Evolutionary conservation across 2,113 vertebrate species (phyloP).

Genomic region (Pseudorasbora parva): DNA sequence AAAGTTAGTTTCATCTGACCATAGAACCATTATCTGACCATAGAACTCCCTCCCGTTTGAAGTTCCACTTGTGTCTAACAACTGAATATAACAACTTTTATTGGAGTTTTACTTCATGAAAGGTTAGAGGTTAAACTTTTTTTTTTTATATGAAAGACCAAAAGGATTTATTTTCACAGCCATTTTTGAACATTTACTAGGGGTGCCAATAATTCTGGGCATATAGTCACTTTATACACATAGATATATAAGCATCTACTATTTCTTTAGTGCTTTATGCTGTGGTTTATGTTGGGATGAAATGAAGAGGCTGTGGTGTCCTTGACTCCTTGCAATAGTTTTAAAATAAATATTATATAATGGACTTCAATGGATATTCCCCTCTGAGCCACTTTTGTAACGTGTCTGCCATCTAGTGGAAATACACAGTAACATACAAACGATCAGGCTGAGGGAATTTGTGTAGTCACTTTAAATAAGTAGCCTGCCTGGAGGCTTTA

Average conservation of each 20-base stretch:
- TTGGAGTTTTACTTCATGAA: no score
- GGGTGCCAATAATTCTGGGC: no score
- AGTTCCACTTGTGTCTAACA: no score
- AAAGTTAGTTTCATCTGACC: no score
- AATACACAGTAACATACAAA: background rate
- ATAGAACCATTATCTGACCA: no score
- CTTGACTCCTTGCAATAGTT: background rate
- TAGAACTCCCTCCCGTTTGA: no score
- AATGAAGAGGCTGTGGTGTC: background rate
- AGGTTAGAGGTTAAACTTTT: no score
- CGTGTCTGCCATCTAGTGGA: slow-evolving; percentile 32
- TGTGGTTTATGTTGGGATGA: background rate
- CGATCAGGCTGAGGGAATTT: background rate
- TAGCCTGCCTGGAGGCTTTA: background rate
- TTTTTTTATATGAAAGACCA: no score
- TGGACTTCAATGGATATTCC: background rate
- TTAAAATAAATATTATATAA: background rate
- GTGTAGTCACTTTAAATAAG: background rate
- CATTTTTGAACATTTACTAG: no score
- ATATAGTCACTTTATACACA: background rate
- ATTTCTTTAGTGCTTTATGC: background rate
- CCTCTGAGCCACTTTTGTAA: background rate
- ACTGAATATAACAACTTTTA: no score
- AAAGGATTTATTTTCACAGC: no score
- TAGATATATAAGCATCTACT: background rate